Evolutionary conservation across 2,888 invertebrate genomes (phyloP).

Genomic region (Pachymerium ferrugineum): DNA sequence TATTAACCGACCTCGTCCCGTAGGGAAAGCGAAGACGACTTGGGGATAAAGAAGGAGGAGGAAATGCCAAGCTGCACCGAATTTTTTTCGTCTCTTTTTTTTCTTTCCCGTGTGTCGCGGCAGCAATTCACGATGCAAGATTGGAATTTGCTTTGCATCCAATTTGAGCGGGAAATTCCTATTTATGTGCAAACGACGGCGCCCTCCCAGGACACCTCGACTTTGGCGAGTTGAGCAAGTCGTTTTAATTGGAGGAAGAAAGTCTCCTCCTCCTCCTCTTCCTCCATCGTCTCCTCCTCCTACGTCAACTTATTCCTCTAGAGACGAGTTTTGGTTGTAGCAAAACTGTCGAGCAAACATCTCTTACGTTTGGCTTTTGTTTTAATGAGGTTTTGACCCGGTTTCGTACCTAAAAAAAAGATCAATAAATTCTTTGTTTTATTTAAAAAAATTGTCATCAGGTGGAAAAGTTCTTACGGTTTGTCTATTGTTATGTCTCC

Average conservation of each 20-base stretch:
- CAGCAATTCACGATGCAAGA: constrained; percentile 33
- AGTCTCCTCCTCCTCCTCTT: background rate
- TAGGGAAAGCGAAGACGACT: background rate
- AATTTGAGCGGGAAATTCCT: constrained; percentile 34
- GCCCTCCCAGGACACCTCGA: constrained; percentile 29
- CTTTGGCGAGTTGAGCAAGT: background rate
- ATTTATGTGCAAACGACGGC: constrained; percentile 34
- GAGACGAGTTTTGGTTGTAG: background rate
- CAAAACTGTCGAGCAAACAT: constrained; percentile 5
- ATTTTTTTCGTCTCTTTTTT: constrained; percentile 17
- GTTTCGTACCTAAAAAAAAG: too few species aligned
- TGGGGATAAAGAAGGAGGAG: constrained; percentile 1
- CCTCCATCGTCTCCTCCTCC: background rate
- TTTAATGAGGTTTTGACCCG: background rate
- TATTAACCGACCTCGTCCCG: constrained; percentile 31
- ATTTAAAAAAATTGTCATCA: too few species aligned
- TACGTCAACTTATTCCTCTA: background rate
- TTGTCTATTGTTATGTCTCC: too few species aligned
- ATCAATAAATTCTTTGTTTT: too few species aligned
- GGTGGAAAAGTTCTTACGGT: too few species aligned
- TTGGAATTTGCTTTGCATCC: constrained; percentile 35
- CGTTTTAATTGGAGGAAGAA: constrained; percentile 33
- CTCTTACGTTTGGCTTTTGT: background rate
- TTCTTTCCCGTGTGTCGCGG: constrained; percentile 16
- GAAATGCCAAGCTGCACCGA: background rate